Conservation (phyloP, 2,888 invertebrate genomes). For the Melinopterus prodromus region DNA sequence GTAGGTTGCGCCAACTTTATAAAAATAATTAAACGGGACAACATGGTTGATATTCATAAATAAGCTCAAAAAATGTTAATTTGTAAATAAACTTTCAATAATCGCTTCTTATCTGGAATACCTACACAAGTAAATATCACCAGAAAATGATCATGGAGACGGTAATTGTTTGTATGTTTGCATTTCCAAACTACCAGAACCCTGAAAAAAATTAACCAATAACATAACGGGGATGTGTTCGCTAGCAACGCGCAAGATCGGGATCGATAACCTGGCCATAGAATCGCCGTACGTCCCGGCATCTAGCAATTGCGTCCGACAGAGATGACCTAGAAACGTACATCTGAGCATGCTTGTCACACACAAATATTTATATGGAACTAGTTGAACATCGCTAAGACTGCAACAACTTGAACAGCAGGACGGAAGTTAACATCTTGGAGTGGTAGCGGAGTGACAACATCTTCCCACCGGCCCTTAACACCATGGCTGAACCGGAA, state of each 20-base stretch:
- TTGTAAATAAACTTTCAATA: not conserved
- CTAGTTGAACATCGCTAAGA: slow-evolving; percentile 50
- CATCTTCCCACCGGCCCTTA: slow-evolving; percentile 79
- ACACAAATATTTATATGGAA: slow-evolving; percentile 43
- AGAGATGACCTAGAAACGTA: slow-evolving; percentile 12
- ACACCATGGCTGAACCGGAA: slow-evolving; percentile 96
- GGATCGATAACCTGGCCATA: slow-evolving; percentile 6
- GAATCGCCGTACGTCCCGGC: slow-evolving; percentile 16
- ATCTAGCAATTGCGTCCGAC: not conserved
- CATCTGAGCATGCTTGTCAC: slow-evolving; percentile 22
- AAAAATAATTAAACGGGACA: not conserved
- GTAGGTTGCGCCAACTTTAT: not conserved
- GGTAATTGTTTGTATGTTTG: not conserved
- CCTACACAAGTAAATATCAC: not conserved
- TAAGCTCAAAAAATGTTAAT: not conserved
- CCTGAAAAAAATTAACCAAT: slow-evolving; percentile 29
- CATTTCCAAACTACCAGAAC: not conserved
- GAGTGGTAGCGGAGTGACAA: slow-evolving; percentile 81
- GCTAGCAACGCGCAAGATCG: slow-evolving; percentile 35
- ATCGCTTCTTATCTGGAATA: not conserved
- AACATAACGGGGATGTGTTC: slow-evolving; percentile 12
- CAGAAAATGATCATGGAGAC: not conserved
- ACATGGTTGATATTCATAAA: not conserved
- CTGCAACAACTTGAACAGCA: slow-evolving; percentile 65
- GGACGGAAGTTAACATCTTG: slow-evolving; percentile 76